Percentiles rank a stretch among this genome's conserved stretches.
Conservation (phyloP, 2,888 invertebrate species). For the Apotomis turbidana region DNA sequence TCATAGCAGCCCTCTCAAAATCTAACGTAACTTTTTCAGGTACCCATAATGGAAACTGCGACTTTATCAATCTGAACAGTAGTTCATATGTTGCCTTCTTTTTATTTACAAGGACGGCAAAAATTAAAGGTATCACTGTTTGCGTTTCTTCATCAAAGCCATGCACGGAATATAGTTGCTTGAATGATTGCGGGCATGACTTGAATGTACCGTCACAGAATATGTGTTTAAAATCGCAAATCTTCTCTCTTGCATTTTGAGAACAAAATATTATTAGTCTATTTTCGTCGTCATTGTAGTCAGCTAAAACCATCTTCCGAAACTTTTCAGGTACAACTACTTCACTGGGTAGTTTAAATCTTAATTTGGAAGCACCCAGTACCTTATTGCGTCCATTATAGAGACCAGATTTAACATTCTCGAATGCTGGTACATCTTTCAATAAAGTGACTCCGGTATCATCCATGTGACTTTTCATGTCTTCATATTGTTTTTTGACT, state of each 20-base stretch:
- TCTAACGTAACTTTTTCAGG: constrained; percentile 40
- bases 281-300: constrained; percentile 10
- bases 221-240: constrained; percentile 8
- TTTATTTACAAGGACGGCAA: constrained; percentile 18
- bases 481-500: constrained; percentile 8
- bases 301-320: constrained; percentile 6
- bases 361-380: constrained; percentile 12
- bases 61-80: constrained; percentile 8
- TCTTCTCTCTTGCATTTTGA: constrained; percentile 9
- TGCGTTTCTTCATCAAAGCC: constrained; percentile 11
- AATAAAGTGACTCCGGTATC: constrained; percentile 4
- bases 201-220: constrained; percentile 1
- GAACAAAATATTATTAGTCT: not conserved
- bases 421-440: not conserved
- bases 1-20: constrained; percentile 35
- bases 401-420: constrained; percentile 6
- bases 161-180: constrained; percentile 11
- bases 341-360: constrained; percentile 11
- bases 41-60: constrained; percentile 32
- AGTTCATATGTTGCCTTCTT: constrained; percentile 7
- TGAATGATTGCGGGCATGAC: not conserved
- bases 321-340: constrained; percentile 12
- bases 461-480: constrained; percentile 2
- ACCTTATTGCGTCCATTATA: constrained; percentile 15
- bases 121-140: constrained; percentile 14